Conservation (phyloP, 2,797 vertebrate genomes). For the Acrossocheilus fasciatus region DNA sequence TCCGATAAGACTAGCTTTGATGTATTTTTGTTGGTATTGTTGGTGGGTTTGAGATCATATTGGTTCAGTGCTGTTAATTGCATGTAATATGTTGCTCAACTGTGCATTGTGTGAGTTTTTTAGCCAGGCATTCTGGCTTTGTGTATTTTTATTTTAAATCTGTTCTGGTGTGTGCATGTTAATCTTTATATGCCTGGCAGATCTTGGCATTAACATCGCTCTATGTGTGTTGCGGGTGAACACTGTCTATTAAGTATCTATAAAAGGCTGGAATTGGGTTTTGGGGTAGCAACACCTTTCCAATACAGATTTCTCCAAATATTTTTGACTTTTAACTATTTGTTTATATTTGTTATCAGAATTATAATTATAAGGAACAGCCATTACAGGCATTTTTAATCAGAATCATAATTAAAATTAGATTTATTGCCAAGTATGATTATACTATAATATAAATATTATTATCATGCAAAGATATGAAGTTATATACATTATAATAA, state of each 20-base stretch:
- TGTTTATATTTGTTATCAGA: too few species aligned
- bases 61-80: neutral
- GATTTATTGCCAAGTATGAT: too few species aligned
- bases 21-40: neutral
- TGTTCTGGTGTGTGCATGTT: slow-evolving; percentile 32
- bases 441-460: too few species aligned
- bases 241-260: neutral
- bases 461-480: neutral
- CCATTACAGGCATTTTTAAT: too few species aligned
- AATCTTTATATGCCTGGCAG: slow-evolving; percentile 17
- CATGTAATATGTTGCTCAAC: neutral
- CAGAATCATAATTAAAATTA: too few species aligned
- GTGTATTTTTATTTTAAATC: slow-evolving; percentile 42
- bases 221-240: neutral
- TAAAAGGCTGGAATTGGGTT: neutral
- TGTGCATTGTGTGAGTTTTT: slow-evolving; percentile 26
- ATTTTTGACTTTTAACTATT: neutral
- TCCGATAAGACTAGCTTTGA: neutral
- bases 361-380: too few species aligned
- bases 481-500: too few species aligned
- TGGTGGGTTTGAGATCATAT: neutral
- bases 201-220: slow-evolving; percentile 29
- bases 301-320: too few species aligned
- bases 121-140: slow-evolving; percentile 14
- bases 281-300: neutral